Conservation (phyloP, 1,140 invertebrate species). For the Trigoniulus corallinus region DNA sequence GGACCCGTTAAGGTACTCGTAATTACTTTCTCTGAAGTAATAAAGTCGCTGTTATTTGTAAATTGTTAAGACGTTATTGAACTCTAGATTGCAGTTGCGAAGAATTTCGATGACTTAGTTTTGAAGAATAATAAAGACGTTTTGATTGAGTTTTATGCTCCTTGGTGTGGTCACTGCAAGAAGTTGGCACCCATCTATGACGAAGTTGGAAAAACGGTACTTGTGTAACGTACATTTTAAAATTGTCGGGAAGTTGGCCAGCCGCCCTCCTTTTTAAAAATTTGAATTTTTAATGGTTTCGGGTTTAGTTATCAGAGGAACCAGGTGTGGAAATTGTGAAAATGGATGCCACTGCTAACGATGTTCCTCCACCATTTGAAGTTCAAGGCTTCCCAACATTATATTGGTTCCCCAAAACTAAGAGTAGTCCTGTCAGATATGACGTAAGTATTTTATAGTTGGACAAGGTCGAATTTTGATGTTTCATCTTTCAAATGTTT, state of each 20-base stretch:
- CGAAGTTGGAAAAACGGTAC: slow-evolving; percentile 82
- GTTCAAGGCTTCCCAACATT: slow-evolving; percentile 96
- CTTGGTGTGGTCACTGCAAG: slow-evolving; percentile 99
- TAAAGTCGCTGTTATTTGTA: background rate
- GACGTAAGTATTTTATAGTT: slow-evolving; percentile 40
- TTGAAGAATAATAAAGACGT: slow-evolving; percentile 82
- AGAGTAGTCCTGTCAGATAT: slow-evolving; percentile 70
- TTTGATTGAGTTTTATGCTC: slow-evolving; percentile 93
- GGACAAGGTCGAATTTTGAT: too few species aligned
- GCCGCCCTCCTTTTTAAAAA: background rate
- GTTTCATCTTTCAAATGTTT: too few species aligned
- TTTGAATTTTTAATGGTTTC: slow-evolving; percentile 10
- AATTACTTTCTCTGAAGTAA: slow-evolving; percentile 3
- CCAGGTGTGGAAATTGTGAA: slow-evolving; percentile 79
- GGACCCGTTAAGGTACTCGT: slow-evolving; percentile 53
- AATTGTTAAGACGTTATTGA: slow-evolving; percentile 10
- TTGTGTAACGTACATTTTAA: slow-evolving; percentile 23
- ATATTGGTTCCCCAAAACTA: slow-evolving; percentile 74
- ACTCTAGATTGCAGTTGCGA: slow-evolving; percentile 64
- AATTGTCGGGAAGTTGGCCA: background rate
- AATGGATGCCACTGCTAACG: slow-evolving; percentile 96
- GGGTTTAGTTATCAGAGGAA: slow-evolving; percentile 64
- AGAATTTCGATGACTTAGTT: slow-evolving; percentile 93
- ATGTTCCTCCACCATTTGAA: slow-evolving; percentile 81
- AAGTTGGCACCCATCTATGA: slow-evolving; percentile 84